Evolutionary conservation across 2,113 vertebrate species (phyloP).

Genomic region (Daphoenositta chrysoptera): DNA sequence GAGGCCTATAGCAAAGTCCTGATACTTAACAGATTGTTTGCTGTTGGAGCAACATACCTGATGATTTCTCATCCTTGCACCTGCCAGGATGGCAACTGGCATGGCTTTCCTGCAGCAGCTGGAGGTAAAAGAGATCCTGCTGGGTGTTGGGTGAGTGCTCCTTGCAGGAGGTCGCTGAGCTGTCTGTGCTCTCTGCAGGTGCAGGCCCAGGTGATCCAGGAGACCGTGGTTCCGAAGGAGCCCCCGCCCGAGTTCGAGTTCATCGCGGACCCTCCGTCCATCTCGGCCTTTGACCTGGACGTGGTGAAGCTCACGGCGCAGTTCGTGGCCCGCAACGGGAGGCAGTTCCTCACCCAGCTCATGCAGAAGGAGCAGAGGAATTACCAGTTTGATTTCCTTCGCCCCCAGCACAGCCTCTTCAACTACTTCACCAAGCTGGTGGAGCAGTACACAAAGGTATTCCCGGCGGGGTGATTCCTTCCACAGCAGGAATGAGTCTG

Average conservation of each 20-base stretch:
- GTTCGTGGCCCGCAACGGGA: constrained; percentile 94
- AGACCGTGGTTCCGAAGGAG: constrained; percentile 91
- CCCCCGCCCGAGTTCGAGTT: constrained; percentile 96
- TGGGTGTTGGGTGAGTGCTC: fast-evolving
- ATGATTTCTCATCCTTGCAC: neutral
- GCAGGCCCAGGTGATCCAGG: constrained; percentile 95
- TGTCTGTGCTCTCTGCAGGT: constrained; percentile 61
- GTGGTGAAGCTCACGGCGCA: constrained; percentile 97
- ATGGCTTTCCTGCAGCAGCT: fast-evolving
- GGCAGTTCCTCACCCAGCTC: constrained; percentile 96
- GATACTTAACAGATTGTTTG: neutral
- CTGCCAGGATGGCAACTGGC: neutral
- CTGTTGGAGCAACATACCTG: neutral
- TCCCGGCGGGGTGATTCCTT: neutral
- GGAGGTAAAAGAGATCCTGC: neutral
- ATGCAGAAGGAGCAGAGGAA: constrained; percentile 99
- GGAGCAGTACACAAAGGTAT: constrained; percentile 97
- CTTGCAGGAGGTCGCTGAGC: neutral
- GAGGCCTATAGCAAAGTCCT: neutral
- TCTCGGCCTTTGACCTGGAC: constrained; percentile 95
- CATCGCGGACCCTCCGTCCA: constrained; percentile 95
- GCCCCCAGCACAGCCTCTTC: constrained; percentile 97
- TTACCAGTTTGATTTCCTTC: constrained; percentile 97
- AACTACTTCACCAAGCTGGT: constrained; percentile 99
- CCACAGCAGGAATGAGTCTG: neutral